Conservation (phyloP, 2,797 vertebrate species). For the Alcedo atthis region DNA sequence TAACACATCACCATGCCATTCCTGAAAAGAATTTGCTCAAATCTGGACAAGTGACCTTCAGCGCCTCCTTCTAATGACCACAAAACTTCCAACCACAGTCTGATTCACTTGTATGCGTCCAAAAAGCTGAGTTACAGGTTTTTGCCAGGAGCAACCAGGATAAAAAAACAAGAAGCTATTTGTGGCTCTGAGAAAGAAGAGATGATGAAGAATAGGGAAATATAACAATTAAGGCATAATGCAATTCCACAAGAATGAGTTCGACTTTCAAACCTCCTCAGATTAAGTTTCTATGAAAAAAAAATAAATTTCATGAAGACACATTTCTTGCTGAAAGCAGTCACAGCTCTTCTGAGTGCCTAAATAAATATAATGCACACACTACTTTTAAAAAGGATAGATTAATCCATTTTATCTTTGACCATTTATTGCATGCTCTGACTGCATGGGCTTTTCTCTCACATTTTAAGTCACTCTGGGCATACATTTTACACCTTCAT, state of each 20-base stretch:
- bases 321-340: neutral
- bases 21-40: neutral
- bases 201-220: neutral
- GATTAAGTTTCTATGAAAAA: constrained; percentile 2
- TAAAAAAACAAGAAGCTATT: neutral
- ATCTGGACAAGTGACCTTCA: neutral
- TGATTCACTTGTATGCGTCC: neutral
- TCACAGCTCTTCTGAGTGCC: neutral
- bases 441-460: neutral
- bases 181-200: neutral
- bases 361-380: neutral
- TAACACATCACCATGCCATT: neutral
- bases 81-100: neutral
- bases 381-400: neutral
- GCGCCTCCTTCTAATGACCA: neutral
- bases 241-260: neutral
- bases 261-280: neutral
- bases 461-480: neutral
- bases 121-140: neutral
- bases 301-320: neutral
- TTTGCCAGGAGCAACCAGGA: neutral
- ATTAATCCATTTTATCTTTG: neutral
- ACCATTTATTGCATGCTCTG: neutral
- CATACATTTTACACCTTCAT: neutral
- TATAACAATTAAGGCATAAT: neutral